These are phyloP conservation scores for Anoplopoma fimbria DNA, from an alignment of 2,113 vertebrate species.

Conservation along the genomic window DNA sequence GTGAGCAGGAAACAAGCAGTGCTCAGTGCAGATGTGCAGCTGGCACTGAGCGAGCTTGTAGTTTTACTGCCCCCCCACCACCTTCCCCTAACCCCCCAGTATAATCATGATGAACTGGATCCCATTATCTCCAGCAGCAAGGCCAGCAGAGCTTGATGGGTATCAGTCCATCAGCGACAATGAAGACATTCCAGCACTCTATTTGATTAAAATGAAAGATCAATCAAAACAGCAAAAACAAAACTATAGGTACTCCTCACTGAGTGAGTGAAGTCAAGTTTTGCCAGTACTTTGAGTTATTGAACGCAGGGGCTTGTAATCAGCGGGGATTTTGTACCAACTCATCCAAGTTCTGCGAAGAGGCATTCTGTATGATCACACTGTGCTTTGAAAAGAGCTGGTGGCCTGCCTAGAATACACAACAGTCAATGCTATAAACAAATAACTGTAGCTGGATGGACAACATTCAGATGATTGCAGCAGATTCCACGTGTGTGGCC, in stretches of 20 bases:
- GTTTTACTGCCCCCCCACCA: slow-evolving; percentile 41
- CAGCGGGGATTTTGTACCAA: slow-evolving; percentile 28
- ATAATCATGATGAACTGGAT: slow-evolving; percentile 61
- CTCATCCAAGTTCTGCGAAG: not conserved
- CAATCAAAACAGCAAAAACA: slow-evolving; percentile 26
- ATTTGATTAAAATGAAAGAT: slow-evolving; percentile 29
- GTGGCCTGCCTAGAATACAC: slow-evolving; percentile 44
- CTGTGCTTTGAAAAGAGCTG: slow-evolving; percentile 37
- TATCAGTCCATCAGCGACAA: slow-evolving; percentile 3
- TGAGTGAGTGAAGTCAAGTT: not conserved
- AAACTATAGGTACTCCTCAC: slow-evolving; percentile 11
- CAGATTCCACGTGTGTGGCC: slow-evolving; percentile 29
- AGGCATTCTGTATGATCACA: slow-evolving; percentile 43
- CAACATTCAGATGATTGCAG: slow-evolving; percentile 32
- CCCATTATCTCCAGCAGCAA: slow-evolving; percentile 44
- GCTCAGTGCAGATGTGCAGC: slow-evolving; percentile 70
- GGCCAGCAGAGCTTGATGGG: slow-evolving; percentile 10
- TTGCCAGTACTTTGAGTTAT: slow-evolving; percentile 20
- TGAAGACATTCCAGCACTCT: not conserved
- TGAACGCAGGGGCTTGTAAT: slow-evolving; percentile 35
- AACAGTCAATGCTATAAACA: slow-evolving; percentile 26
- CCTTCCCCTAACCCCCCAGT: not conserved
- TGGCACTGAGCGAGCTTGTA: slow-evolving; percentile 50
- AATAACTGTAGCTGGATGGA: slow-evolving; percentile 43
- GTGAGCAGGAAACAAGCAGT: slow-evolving; percentile 62